phyloP scores from a whole-genome alignment of 1,140 invertebrate species.

The Camponotus floridanus region DNA sequence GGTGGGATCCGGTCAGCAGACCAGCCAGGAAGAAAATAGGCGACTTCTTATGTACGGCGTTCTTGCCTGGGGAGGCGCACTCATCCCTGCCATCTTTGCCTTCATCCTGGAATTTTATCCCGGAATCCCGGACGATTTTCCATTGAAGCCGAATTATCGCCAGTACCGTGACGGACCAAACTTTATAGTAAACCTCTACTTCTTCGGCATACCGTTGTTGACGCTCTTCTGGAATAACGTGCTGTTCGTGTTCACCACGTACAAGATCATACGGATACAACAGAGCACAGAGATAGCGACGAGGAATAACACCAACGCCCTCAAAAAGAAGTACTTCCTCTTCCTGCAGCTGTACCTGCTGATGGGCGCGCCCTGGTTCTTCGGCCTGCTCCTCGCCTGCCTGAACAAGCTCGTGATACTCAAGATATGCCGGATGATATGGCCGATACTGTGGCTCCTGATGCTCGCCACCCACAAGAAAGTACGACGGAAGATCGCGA shows the following conservation, averaged over 20 bases:
- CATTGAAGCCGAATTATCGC: constrained; percentile 75
- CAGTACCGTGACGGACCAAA: constrained; percentile 72
- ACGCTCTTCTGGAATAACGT: constrained; percentile 78
- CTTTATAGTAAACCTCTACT: constrained; percentile 76
- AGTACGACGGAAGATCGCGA: constrained; percentile 2
- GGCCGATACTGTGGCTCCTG: constrained; percentile 78
- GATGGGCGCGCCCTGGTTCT: constrained; percentile 82
- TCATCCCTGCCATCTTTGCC: constrained; percentile 73
- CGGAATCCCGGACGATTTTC: constrained; percentile 71
- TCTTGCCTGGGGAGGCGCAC: constrained; percentile 72
- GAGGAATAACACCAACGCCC: constrained; percentile 66
- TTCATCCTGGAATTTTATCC: constrained; percentile 76
- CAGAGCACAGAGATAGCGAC: constrained; percentile 76
- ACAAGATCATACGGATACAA: constrained; percentile 76
- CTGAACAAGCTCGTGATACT: constrained; percentile 76
- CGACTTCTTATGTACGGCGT: constrained; percentile 72
- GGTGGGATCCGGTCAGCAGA: constrained; percentile 40
- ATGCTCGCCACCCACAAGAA: constrained; percentile 67
- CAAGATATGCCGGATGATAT: constrained; percentile 77
- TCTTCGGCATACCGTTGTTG: constrained; percentile 75
- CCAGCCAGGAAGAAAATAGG: constrained; percentile 63
- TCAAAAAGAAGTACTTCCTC: constrained; percentile 77
- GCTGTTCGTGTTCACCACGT: constrained; percentile 77
- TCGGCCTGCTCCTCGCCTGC: constrained; percentile 76
- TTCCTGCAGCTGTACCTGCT: constrained; percentile 79